Percentiles rank a stretch among this genome's conserved stretches.
phyloP scores from a whole-genome alignment of 2,113 vertebrate species.

The Apeltes quadracus region DNA sequence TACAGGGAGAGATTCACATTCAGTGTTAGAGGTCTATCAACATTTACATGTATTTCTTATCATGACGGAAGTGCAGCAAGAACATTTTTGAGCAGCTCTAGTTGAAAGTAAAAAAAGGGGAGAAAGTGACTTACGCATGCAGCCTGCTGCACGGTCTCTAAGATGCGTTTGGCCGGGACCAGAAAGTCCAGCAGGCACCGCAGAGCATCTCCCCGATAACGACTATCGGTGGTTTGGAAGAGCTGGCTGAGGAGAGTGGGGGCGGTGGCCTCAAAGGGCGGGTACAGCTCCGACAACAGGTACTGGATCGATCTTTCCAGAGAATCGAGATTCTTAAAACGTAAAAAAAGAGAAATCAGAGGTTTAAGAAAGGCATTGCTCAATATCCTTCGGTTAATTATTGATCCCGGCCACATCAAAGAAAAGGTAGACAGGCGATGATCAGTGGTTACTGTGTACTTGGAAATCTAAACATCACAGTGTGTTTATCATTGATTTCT shows the following conservation, averaged over 20 bases:
- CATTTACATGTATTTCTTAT: neutral
- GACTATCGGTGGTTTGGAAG: conserved; percentile 85
- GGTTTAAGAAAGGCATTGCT: neutral
- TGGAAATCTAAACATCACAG: neutral
- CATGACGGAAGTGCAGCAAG: neutral
- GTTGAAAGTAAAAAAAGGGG: neutral
- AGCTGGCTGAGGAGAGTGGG: conserved; percentile 89
- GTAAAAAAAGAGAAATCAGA: neutral
- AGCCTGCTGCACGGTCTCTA: conserved; percentile 87
- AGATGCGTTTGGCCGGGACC: conserved; percentile 88
- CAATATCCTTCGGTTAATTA: neutral
- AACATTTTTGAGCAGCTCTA: neutral
- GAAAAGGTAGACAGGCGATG: neutral
- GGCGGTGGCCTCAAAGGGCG: conserved; percentile 88
- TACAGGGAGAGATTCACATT: conserved; percentile 51
- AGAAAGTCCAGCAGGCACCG: conserved; percentile 90
- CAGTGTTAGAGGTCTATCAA: neutral
- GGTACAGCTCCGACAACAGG: conserved; percentile 86
- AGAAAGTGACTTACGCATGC: conserved; percentile 86
- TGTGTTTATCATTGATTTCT: neutral
- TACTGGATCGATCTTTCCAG: conserved; percentile 88
- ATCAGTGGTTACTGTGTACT: neutral
- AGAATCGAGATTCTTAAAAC: conserved; percentile 81
- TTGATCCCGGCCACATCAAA: no score
- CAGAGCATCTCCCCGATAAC: conserved; percentile 86